Base-by-base conservation (phyloP, 2,888 invertebrate genomes). In the Agrochola circellaris region DNA sequence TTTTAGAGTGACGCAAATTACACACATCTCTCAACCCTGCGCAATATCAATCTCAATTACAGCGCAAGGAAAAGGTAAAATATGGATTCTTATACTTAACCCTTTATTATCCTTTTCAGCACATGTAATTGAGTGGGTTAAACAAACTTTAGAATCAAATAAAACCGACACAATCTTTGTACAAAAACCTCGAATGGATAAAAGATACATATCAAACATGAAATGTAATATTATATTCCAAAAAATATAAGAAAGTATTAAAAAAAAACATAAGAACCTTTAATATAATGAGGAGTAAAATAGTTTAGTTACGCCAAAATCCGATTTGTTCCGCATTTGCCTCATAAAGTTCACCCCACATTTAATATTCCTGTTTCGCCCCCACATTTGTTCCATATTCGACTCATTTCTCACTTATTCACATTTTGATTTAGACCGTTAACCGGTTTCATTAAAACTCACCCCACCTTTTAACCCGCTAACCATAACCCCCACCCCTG, bases 91-190 rank as follows among this genome's bases (percentile, higher is more conserved):
- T 34, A 5, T 48, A 45, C 20, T n/a, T n/a, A 11, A 65, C 42
- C 26, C 42, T 42, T 42, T 26, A 65, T 42, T 17, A 62, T 11
- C 6, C 0, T 73, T 72, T 62, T 64, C 54, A 56, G 5, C 62
- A 64, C 34, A 17, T 45, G 56, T 56, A 75, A 7, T 1, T 56
- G 2, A 69, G 15, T 73, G n/a, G 30, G 45, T 45, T 20, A 20
- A 20, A 66, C 11, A 20, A 54, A 75, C 11, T 75, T 23, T 45
- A 64, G 34, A n/a, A 42, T 20, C 9, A 54, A 34, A 54, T 73
- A 75, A 74, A 42, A 30, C 45, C 7, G 0, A 45, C 34, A 15
- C n/a, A 11, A n/a, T 13, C 4, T 0, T 6, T 13, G 20, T 5
- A 45, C 0, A 6, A 56, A 54, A 56, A 30, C 3, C 3, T 30